These are phyloP conservation scores for Eudyptes chrysolophus DNA, from an alignment of 2,113 vertebrate genomes.

Conservation along the genomic window DNA sequence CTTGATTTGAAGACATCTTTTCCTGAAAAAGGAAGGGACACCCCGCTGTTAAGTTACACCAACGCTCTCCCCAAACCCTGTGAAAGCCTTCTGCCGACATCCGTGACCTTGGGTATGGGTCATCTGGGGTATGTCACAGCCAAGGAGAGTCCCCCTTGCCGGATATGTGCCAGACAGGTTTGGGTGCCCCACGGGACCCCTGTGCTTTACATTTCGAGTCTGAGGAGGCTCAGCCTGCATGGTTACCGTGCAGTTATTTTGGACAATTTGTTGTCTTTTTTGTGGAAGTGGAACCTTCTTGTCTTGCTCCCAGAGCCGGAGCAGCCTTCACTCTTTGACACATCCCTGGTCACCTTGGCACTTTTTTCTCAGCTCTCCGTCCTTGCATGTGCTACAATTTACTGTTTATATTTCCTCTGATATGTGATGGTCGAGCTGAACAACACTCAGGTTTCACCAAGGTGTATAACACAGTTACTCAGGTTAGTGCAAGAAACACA, in stretches of 20 bases:
- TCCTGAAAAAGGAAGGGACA: not conserved
- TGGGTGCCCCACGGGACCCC: not conserved
- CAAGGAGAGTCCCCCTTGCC: not conserved
- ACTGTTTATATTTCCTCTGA: not conserved
- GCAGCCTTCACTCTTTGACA: not conserved
- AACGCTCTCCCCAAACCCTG: rapidly evolving
- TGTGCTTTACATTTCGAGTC: not conserved
- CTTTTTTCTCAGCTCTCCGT: not conserved
- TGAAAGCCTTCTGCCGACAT: not conserved
- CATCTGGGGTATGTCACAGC: not conserved
- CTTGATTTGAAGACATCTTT: not conserved
- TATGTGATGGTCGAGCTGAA: not conserved
- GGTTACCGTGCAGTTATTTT: not conserved
- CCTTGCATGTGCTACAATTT: not conserved
- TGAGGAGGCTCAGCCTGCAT: not conserved
- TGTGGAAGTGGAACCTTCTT: not conserved
- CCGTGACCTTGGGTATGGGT: not conserved
- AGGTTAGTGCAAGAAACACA: not conserved
- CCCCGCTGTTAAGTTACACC: not conserved
- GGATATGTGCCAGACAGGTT: rapidly evolving
- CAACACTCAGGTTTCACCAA: not conserved
- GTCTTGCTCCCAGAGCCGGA: not conserved
- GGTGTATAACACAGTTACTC: not conserved
- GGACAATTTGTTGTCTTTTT: not conserved
- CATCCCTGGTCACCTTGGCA: not conserved